Evolutionary conservation across 2,797 vertebrate genomes (phyloP), one percentile per base, ranked within the genome.

Genomic region (Masticophis lateralis): DNA sequence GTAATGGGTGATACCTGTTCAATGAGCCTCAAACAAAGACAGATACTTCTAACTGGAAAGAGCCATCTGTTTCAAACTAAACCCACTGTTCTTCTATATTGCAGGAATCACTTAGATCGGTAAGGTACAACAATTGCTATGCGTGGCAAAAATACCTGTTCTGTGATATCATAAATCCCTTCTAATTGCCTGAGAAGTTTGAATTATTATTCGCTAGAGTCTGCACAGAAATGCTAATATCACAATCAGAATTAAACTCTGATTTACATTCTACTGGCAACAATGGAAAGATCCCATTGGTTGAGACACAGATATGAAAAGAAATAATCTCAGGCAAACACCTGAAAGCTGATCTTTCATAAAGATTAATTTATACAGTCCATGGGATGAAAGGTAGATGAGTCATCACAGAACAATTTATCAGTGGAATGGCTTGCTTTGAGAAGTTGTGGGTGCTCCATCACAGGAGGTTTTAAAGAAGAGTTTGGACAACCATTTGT

Each of bases 21-120:
- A 96, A 94, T 96, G 94, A 96, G 94, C 94, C 95, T 95, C 25
- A 0, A 95, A 96, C 25, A 90, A 97, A 95, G 94, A 96, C 94
- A n/a, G 89, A 95, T 94, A 95, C 95, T n/a, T 94, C 92, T 74
- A 96, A 90, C 93, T 53, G 95, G 92, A 95, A 92, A 0, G 27
- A 95, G 79, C 94, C 96, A 96, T 96, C 96, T 97, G 96, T 94
- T 94, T 37, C 86, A 74, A 89, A 88, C 69, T 90, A 94, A 88
- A 88, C 27, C 61, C 93, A 43, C 57, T 1, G 90, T 69, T 94
- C 88, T 87, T 94, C 63, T 94, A 3, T 59, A 90, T 93, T 92
- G 95, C 53, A 95, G 92, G 94, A 95, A 47, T 88, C 94, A 51
- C 7, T 11, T 95, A 90, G 90, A 61, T 13, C 59, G 13, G 56